Evolutionary conservation across 92 coral and sea anemone genomes (phyloP).

Genomic region (Palythoa grandiflora): DNA sequence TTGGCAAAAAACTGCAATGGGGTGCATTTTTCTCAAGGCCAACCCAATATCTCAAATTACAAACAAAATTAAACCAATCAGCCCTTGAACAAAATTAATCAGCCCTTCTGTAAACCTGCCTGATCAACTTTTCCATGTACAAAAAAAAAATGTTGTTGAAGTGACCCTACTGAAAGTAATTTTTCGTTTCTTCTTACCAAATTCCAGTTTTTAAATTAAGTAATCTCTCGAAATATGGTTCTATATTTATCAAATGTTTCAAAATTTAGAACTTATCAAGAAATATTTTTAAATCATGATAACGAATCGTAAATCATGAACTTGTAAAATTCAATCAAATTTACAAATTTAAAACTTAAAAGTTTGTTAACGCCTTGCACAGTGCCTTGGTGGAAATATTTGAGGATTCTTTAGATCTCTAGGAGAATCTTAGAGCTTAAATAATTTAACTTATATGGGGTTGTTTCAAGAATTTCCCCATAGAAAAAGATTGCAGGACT

Average conservation of each 20-base stretch:
- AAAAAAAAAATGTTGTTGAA: background rate
- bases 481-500: too few species aligned
- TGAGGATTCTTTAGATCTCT: too few species aligned
- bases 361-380: too few species aligned
- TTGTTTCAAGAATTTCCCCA: too few species aligned
- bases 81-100: background rate
- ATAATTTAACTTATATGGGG: too few species aligned
- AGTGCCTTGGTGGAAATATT: too few species aligned
- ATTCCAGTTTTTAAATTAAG: background rate
- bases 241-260: background rate
- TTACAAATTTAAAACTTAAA: too few species aligned
- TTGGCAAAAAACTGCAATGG: background rate
- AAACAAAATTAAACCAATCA: background rate
- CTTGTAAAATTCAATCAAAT: too few species aligned
- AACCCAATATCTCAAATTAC: background rate
- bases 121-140: background rate
- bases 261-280: too few species aligned
- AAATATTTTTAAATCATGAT: too few species aligned
- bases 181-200: background rate
- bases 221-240: background rate
- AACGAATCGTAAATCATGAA: too few species aligned
- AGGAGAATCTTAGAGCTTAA: too few species aligned
- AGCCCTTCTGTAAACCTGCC: background rate
- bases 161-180: background rate
- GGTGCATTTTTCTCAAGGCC: background rate